Evolutionary conservation across 2,797 vertebrate species (phyloP).

Genomic region (Rhincodon typus): DNA sequence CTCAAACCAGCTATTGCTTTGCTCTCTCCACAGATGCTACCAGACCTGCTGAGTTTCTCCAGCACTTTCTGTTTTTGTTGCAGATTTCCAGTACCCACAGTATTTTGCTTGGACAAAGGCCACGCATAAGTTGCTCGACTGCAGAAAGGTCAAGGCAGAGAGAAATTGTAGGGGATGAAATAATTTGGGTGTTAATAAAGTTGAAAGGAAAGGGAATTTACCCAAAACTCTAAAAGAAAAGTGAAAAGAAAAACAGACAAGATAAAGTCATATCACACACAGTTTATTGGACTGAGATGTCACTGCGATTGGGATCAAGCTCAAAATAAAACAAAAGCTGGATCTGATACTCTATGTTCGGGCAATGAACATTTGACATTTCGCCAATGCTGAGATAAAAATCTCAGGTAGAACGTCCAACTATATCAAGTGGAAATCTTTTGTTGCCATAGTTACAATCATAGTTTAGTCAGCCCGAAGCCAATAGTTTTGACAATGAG

Average conservation of each 20-base stretch:
- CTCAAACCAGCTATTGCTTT: no score
- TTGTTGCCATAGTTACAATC: not conserved
- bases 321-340: not conserved
- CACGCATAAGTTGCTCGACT: not conserved
- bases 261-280: not conserved
- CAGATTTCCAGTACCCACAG: no score
- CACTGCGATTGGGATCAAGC: not conserved
- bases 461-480: not conserved
- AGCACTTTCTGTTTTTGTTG: no score
- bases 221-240: not conserved
- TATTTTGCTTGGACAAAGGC: not conserved
- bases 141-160: no score
- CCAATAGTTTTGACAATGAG: not conserved
- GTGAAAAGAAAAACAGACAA: not conserved
- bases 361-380: not conserved
- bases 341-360: not conserved
- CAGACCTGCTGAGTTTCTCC: no score
- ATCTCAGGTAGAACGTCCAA: not conserved
- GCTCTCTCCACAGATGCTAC: no score
- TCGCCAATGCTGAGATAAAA: not conserved
- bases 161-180: not conserved
- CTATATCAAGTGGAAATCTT: not conserved
- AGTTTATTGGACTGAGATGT: not conserved
- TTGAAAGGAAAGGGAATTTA: not conserved
- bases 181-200: not conserved